These are phyloP conservation scores for Catostomus latipinnis DNA, from an alignment of 2,797 vertebrate species.

Conservation along the genomic window DNA sequence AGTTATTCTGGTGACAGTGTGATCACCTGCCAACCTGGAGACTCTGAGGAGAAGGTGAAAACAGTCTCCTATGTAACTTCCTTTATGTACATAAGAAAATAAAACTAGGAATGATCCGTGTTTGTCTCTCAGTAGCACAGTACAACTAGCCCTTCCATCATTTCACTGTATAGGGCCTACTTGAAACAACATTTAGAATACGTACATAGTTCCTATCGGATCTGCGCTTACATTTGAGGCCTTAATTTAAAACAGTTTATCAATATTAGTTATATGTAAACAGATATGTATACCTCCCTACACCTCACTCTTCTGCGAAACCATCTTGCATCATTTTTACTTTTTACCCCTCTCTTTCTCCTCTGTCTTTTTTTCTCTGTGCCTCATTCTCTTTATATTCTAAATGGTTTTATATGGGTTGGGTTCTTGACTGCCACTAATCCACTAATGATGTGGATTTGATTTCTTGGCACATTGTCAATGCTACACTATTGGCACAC, in stretches of 20 bases:
- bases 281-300: too few species aligned
- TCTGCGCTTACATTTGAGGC: too few species aligned
- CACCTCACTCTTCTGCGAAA: background rate
- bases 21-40: slow-evolving; percentile 95
- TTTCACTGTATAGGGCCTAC: too few species aligned
- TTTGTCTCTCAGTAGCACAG: background rate
- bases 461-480: slow-evolving; percentile 68
- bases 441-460: slow-evolving; percentile 70
- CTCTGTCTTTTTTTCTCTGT: slow-evolving; percentile 3
- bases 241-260: too few species aligned
- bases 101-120: background rate
- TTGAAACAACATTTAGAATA: too few species aligned
- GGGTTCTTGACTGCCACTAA: slow-evolving; percentile 27
- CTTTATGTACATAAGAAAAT: background rate
- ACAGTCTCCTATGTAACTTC: background rate
- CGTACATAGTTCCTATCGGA: too few species aligned
- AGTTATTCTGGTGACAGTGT: slow-evolving; percentile 93
- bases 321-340: background rate
- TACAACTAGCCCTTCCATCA: too few species aligned
- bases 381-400: slow-evolving; percentile 30
- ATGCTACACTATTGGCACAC: slow-evolving; percentile 7
- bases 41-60: slow-evolving; percentile 96
- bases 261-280: too few species aligned
- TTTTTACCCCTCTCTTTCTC: slow-evolving; percentile 7
- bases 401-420: slow-evolving; percentile 47